Conservation (phyloP, 2,888 invertebrate genomes). For the Caprella mutica region DNA sequence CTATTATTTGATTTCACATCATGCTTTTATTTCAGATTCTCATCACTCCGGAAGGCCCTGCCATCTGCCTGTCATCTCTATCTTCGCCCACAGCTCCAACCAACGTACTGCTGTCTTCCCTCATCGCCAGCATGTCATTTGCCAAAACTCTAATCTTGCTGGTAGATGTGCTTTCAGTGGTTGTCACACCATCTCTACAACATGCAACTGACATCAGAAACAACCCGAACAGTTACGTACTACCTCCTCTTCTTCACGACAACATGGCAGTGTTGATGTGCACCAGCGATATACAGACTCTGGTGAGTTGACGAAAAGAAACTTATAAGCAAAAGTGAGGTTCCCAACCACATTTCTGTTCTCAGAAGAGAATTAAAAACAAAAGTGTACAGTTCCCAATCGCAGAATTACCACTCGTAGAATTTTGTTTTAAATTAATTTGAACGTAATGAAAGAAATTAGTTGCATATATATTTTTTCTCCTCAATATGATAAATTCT, state of each 20-base stretch:
- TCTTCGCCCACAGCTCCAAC: conserved; percentile 9
- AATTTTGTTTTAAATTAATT: too few relatives aligned
- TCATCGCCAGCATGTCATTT: conserved; percentile 9
- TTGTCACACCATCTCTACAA: neutral
- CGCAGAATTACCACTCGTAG: too few relatives aligned
- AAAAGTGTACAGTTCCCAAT: too few relatives aligned
- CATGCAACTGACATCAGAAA: neutral
- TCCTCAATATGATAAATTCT: too few relatives aligned
- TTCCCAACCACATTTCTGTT: too few relatives aligned
- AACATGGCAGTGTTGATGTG: conserved; percentile 22
- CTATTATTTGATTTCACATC: too few relatives aligned
- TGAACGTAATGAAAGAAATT: too few relatives aligned
- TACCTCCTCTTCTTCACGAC: conserved; percentile 24
- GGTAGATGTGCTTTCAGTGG: conserved; percentile 19
- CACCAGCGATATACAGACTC: neutral
- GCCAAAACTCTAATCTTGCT: conserved; percentile 19
- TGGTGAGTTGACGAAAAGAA: too few relatives aligned
- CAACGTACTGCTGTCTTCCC: conserved; percentile 20
- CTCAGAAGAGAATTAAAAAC: too few relatives aligned
- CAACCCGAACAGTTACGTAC: conserved; percentile 11
- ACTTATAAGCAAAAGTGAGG: too few relatives aligned
- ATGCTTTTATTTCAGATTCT: conserved; percentile 21
- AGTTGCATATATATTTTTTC: too few relatives aligned
- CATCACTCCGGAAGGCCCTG: conserved; percentile 26
- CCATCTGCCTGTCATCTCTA: conserved; percentile 5